These are phyloP conservation scores for Monodelphis domestica DNA, from an alignment of 2,797 vertebrate species.

Conservation along the genomic window DNA sequence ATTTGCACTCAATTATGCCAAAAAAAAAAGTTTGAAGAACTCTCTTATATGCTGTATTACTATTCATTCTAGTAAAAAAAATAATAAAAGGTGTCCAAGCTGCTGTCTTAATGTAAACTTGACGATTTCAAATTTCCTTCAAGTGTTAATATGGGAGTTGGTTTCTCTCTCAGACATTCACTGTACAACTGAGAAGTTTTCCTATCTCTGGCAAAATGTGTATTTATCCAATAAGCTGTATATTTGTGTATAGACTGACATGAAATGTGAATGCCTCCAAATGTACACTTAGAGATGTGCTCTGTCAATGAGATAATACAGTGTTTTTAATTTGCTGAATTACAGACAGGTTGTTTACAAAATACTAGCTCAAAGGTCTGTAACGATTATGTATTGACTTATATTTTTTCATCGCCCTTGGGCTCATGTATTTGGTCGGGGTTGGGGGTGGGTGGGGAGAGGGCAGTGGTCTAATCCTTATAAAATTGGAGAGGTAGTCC, in stretches of 20 bases:
- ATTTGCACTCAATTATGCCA: slow-evolving; percentile 83
- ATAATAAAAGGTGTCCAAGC: slow-evolving; percentile 76
- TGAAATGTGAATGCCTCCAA: slow-evolving; percentile 69
- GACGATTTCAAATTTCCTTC: slow-evolving; percentile 81
- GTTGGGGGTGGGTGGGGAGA: neutral
- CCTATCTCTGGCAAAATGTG: slow-evolving; percentile 77
- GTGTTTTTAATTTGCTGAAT: slow-evolving; percentile 62
- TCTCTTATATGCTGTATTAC: slow-evolving; percentile 76
- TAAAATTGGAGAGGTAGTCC: slow-evolving; percentile 47
- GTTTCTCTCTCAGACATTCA: slow-evolving; percentile 83
- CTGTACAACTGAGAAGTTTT: slow-evolving; percentile 81
- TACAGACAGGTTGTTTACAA: slow-evolving; percentile 76
- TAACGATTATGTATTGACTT: neutral
- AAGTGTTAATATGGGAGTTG: slow-evolving; percentile 79
- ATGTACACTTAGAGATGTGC: slow-evolving; percentile 37
- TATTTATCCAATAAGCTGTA: slow-evolving; percentile 76
- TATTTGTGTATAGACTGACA: slow-evolving; percentile 73
- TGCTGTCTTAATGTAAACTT: slow-evolving; percentile 81
- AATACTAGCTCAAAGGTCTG: slow-evolving; percentile 46
- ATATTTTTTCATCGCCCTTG: slow-evolving; percentile 1
- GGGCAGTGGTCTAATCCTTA: slow-evolving; percentile 6
- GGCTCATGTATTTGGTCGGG: neutral
- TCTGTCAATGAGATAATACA: slow-evolving; percentile 39
- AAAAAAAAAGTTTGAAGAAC: slow-evolving; percentile 71
- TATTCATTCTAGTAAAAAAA: slow-evolving; percentile 68